Percentiles rank a stretch among this genome's conserved stretches.
phyloP scores from a whole-genome alignment of 2,113 vertebrate species.

The Trichomycterus rosablanca region DNA sequence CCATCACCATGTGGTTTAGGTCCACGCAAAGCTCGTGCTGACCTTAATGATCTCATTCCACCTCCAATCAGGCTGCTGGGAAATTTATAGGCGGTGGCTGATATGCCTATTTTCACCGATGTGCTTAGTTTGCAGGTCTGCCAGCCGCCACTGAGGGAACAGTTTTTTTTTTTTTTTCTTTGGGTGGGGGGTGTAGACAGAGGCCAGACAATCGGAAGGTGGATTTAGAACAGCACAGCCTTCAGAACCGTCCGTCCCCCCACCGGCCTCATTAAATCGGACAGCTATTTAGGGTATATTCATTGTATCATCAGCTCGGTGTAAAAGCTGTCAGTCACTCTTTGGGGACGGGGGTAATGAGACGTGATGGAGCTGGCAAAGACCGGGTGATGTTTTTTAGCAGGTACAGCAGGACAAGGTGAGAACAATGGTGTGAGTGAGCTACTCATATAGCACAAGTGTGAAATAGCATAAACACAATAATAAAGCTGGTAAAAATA shows the following conservation, averaged over 20 bases:
- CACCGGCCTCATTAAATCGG: conserved; percentile 30
- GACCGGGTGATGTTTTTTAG: background rate
- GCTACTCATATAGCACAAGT: conserved; percentile 12
- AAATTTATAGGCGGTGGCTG: conserved; percentile 61
- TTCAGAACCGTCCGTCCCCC: conserved; percentile 6
- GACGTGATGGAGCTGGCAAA: conserved; percentile 7
- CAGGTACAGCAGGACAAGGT: conserved; percentile 6
- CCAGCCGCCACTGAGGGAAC: conserved; percentile 13
- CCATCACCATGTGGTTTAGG: conserved; percentile 62
- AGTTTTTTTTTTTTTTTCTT: background rate
- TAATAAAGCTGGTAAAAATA: no score
- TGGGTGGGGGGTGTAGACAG: conserved; percentile 1
- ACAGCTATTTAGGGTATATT: conserved; percentile 25
- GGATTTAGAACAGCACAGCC: no score
- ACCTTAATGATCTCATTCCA: conserved; percentile 62
- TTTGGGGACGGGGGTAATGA: conserved; percentile 12
- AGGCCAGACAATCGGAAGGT: conserved; percentile 23
- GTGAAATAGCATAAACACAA: conserved; percentile 10
- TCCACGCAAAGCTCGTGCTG: conserved; percentile 56
- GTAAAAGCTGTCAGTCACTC: conserved; percentile 24
- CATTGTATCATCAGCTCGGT: conserved; percentile 16
- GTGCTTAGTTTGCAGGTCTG: conserved; percentile 61
- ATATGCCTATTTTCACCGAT: conserved; percentile 61
- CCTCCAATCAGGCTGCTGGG: conserved; percentile 43
- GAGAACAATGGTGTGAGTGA: background rate